These are phyloP conservation scores for Holotrichia oblita DNA, from an alignment of 1,140 invertebrate genomes.

Conservation along the genomic window DNA sequence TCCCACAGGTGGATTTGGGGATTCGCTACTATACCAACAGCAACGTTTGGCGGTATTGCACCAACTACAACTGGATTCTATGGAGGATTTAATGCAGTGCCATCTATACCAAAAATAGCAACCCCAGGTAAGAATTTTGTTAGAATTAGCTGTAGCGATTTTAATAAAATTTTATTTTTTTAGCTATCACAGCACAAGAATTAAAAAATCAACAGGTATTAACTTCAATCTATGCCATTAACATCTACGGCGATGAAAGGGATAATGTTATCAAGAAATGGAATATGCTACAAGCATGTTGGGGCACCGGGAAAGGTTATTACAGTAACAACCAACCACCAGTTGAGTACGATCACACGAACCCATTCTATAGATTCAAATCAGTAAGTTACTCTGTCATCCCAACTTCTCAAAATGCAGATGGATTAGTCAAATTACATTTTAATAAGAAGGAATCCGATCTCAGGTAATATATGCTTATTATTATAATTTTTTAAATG, in stretches of 20 bases:
- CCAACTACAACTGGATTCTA: conserved; percentile 61
- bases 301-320: conserved; percentile 84
- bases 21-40: conserved; percentile 58
- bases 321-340: conserved; percentile 77
- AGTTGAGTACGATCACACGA: conserved; percentile 87
- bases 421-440: conserved; percentile 84
- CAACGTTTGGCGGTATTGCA: conserved; percentile 59
- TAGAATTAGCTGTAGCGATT: not conserved
- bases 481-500: not conserved
- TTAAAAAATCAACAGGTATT: conserved; percentile 53
- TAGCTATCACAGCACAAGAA: conserved; percentile 34
- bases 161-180: conserved; percentile 1
- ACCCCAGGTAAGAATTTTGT: conserved; percentile 44
- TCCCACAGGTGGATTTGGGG: conserved; percentile 62
- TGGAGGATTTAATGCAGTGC: conserved; percentile 48
- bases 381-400: conserved; percentile 89
- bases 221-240: conserved; percentile 66
- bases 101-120: conserved; percentile 60
- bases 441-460: conserved; percentile 84
- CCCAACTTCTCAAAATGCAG: conserved; percentile 83
- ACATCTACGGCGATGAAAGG: conserved; percentile 91
- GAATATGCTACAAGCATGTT: conserved; percentile 93
- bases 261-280: conserved; percentile 91
- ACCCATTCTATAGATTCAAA: conserved; percentile 92
- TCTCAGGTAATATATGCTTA: conserved; percentile 66